phyloP scores from a whole-genome alignment of 1,140 invertebrate species.

The Temnothorax curvispinosus region DNA sequence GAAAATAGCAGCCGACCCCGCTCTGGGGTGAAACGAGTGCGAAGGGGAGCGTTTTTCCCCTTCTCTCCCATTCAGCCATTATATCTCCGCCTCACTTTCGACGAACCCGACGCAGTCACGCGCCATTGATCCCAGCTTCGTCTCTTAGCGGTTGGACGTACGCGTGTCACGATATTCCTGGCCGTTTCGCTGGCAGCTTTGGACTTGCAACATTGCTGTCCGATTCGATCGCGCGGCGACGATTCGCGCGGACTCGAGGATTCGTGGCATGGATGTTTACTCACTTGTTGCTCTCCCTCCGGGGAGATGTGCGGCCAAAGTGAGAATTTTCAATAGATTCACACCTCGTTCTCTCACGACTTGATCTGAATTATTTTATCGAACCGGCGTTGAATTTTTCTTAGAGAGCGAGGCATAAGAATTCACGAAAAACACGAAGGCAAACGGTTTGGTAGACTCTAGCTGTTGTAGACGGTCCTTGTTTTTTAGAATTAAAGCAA shows the following conservation, averaged over 20 bases:
- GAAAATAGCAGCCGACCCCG: constrained; percentile 43
- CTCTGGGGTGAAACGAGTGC: constrained; percentile 27
- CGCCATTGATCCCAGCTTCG: constrained; percentile 60
- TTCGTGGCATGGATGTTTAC: constrained; percentile 46
- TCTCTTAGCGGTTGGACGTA: constrained; percentile 48
- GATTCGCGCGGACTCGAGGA: constrained; percentile 47
- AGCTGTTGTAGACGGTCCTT: not conserved
- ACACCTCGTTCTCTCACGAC: not conserved
- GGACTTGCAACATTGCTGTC: constrained; percentile 22
- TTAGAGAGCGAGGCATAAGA: not conserved
- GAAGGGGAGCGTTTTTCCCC: constrained; percentile 49
- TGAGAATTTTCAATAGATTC: constrained; percentile 44
- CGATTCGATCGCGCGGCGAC: constrained; percentile 37
- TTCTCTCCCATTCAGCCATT: constrained; percentile 64
- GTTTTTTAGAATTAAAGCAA: not conserved
- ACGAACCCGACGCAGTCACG: constrained; percentile 66
- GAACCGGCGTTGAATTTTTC: constrained; percentile 8
- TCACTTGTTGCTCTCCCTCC: constrained; percentile 54
- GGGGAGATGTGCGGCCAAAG: not conserved
- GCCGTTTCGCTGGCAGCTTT: constrained; percentile 32
- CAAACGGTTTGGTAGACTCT: not conserved
- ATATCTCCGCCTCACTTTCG: constrained; percentile 69
- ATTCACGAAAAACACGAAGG: not conserved
- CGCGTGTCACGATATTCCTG: constrained; percentile 64
- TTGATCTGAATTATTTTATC: constrained; percentile 38